phyloP scores from a whole-genome alignment of 1,140 invertebrate species.

The Drosophila pachea region DNA sequence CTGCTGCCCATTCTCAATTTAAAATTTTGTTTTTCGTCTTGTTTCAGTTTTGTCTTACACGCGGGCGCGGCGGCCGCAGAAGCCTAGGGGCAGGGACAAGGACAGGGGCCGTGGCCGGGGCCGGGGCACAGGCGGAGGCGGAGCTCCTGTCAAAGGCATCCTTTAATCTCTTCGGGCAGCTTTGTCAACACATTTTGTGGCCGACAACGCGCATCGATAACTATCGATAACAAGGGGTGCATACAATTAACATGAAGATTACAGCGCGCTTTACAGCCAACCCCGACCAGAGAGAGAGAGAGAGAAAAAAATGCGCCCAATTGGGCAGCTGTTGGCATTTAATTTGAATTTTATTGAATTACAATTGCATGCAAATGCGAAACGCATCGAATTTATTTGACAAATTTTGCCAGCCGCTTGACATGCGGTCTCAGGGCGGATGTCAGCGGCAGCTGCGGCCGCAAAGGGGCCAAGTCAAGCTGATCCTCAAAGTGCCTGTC shows the following conservation, averaged over 20 bases:
- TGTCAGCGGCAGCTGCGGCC: conserved; percentile 1
- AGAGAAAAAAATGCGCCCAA: neutral
- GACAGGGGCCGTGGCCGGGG: conserved; percentile 1
- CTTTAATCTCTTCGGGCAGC: conserved; percentile 56
- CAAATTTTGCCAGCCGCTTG: conserved; percentile 49
- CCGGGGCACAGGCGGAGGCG: neutral
- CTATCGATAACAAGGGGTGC: conserved; percentile 58
- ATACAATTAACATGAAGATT: conserved; percentile 42
- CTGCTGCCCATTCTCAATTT: conserved; percentile 6
- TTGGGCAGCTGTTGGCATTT: conserved; percentile 53
- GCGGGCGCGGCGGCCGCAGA: neutral
- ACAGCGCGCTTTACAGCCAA: conserved; percentile 44
- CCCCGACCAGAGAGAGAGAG: neutral
- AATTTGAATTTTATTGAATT: conserved; percentile 77
- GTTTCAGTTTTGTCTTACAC: conserved; percentile 18
- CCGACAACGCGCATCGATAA: conserved; percentile 39
- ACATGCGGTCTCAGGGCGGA: neutral
- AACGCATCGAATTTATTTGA: conserved; percentile 54
- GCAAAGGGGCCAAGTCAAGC: neutral
- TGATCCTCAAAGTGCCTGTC: neutral
- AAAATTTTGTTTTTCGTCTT: conserved; percentile 4
- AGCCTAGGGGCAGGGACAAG: neutral
- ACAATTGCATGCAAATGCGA: conserved; percentile 71
- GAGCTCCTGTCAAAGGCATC: neutral
- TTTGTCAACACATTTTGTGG: conserved; percentile 68